A percentile compares a stretch with the other conserved stretches of the same genome.
These are phyloP conservation scores for Ypsolopha sequella DNA, from an alignment of 2,888 invertebrate species.

Conservation along the genomic window DNA sequence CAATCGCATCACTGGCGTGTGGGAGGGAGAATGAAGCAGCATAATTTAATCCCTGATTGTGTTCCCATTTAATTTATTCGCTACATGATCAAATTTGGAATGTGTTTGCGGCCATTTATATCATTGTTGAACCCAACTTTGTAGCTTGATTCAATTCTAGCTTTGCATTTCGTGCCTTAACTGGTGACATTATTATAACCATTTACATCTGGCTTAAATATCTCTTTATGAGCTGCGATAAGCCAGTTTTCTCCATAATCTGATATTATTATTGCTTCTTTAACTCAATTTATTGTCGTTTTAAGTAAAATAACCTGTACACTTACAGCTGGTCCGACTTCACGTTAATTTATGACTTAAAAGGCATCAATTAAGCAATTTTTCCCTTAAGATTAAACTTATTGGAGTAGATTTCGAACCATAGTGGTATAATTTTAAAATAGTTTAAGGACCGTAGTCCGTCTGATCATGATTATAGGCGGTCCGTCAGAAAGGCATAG, in stretches of 20 bases:
- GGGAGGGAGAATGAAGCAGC: slow-evolving; percentile 61
- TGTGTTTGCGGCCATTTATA: slow-evolving; percentile 57
- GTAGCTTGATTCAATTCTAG: slow-evolving; percentile 37
- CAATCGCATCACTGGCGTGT: slow-evolving; percentile 37
- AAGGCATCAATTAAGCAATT: slow-evolving; percentile 43
- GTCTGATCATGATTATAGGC: slow-evolving; percentile 58
- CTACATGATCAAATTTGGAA: slow-evolving; percentile 63
- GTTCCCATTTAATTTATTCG: slow-evolving; percentile 65
- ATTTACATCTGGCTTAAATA: background rate
- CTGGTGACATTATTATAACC: slow-evolving; percentile 17
- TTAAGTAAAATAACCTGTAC: background rate
- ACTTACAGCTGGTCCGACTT: background rate
- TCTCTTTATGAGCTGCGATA: slow-evolving; percentile 2
- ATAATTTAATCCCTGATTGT: slow-evolving; percentile 68
- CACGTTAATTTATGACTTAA: slow-evolving; percentile 27
- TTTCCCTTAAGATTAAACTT: slow-evolving; percentile 35
- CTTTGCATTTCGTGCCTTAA: slow-evolving; percentile 23
- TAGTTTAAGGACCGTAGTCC: slow-evolving; percentile 52
- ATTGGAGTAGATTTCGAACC: slow-evolving; percentile 45
- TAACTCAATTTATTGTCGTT: background rate
- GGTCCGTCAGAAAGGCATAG: slow-evolving; percentile 42
- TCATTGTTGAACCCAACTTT: slow-evolving; percentile 32
- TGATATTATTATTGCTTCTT: background rate
- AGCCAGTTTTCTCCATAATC: background rate
- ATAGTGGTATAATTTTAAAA: slow-evolving; percentile 53